Evolutionary conservation across 1,140 invertebrate species (phyloP), one percentile per base, ranked within the genome.

Genomic region (Drosophila biarmipes): DNA sequence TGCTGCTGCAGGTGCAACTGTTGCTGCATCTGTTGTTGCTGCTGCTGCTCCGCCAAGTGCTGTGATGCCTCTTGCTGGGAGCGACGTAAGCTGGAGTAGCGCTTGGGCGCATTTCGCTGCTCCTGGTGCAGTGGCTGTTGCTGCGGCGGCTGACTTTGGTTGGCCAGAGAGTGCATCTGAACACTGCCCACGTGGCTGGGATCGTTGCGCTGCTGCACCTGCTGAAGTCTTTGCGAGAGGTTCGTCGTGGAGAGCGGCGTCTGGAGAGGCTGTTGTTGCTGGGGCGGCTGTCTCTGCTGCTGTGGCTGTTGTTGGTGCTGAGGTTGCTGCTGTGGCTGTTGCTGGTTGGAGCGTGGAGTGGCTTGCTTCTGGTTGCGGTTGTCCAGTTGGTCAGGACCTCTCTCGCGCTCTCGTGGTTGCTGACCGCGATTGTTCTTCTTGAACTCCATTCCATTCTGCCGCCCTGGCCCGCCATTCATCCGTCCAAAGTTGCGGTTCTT

Each of bases 71-170:
- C 78, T 19, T 89, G 90, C 51, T 91, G 90, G 2, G 94, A 93
- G 31, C 95, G 93, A 62, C 96, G 92, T 76, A 96, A 93, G 54
- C 95, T 95, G 2, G 96, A 96, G 90, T 96, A 96, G 7, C 96
- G 93, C 86, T 96, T 96, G n/a, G 95, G 94, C 11, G 77, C 89
- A 42, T 75, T 90, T 29, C 87, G 67, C 19, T 78, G 93, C 90
- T 57, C 92, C 90, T 74, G 93, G 81, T 73, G 87, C 82, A 76
- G 92, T 84, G 63, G 64, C 27, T 92, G 89, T 37, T 84, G 84
- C 58, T 89, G 79, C 14, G 85, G 80, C 34, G 80, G 73, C 56
- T 78, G 90, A 40, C 78, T 92, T 56, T 92, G 91, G 12, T 51
- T 68, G 31, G 90, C 91, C 48, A 92, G 42, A 27, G 91, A 75